These are phyloP conservation scores for Melanaphis sacchari DNA, from an alignment of 1,140 invertebrate genomes.

Conservation along the genomic window DNA sequence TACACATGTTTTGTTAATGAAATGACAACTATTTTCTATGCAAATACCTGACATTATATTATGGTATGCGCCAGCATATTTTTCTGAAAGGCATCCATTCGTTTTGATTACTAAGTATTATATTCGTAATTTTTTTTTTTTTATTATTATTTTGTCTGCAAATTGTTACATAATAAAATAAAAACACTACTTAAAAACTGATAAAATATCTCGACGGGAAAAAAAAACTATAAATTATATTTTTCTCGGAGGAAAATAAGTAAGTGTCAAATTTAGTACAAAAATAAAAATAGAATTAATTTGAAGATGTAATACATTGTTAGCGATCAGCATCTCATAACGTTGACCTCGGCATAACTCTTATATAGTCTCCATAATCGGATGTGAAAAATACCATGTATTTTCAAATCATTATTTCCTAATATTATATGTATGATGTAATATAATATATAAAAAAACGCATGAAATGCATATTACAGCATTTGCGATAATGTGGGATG, in stretches of 20 bases:
- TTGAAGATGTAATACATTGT: not conserved
- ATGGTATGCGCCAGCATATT: not conserved
- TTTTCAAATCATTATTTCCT: not conserved
- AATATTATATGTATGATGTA: not conserved
- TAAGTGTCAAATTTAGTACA: not conserved
- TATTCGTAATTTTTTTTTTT: not conserved
- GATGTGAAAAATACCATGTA: not conserved
- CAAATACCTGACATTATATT: conserved; percentile 11
- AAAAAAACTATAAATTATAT: not conserved
- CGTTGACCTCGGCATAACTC: not conserved
- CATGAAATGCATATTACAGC: not conserved
- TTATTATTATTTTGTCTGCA: not conserved
- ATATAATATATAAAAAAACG: not conserved
- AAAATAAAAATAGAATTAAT: not conserved
- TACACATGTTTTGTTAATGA: conserved; percentile 27
- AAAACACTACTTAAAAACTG: not conserved
- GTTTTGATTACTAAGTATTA: not conserved
- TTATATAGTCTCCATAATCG: not conserved
- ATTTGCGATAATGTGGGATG: not conserved
- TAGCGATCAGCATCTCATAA: not conserved
- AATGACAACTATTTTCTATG: conserved; percentile 25
- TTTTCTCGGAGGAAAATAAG: not conserved
- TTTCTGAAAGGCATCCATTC: not conserved
- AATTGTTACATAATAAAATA: not conserved
- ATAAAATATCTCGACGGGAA: not conserved